Evolutionary conservation across 2,888 invertebrate species (phyloP).

Genomic region (Tineola bisselliella): DNA sequence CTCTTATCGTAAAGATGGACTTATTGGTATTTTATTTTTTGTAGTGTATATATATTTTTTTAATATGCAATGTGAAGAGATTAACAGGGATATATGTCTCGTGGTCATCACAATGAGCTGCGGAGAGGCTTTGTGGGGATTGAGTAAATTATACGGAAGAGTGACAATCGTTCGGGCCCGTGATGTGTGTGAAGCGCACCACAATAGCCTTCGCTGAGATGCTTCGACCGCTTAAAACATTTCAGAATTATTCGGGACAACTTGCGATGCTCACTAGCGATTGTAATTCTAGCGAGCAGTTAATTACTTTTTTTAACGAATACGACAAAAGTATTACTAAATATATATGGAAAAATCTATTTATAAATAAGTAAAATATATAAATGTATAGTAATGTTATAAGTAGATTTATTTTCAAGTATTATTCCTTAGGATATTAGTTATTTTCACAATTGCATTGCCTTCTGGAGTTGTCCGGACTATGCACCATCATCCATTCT

Average conservation of each 20-base stretch:
- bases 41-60: neutral
- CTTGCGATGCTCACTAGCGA: too few relatives aligned
- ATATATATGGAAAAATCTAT: too few relatives aligned
- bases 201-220: constrained; percentile 4
- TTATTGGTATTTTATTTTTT: neutral
- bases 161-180: constrained; percentile 6
- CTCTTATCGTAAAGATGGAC: constrained; percentile 21
- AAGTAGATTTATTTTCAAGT: neutral
- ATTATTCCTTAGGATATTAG: too few relatives aligned
- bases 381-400: too few relatives aligned
- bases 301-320: too few relatives aligned
- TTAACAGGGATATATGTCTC: constrained; percentile 3
- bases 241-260: neutral
- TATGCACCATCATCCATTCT: neutral
- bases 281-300: too few relatives aligned
- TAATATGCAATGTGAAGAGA: constrained; percentile 2
- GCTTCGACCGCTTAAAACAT: neutral
- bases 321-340: too few relatives aligned
- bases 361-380: neutral
- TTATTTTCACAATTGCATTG: neutral
- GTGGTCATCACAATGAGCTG: constrained; percentile 1
- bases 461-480: neutral
- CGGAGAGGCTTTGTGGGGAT: constrained; percentile 7
- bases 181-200: constrained; percentile 8
- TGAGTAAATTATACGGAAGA: constrained; percentile 11